A percentile compares a stretch with the other conserved stretches of the same genome.
Conservation (phyloP, 2,113 vertebrate genomes). For the Rhodinocichla rosea region DNA sequence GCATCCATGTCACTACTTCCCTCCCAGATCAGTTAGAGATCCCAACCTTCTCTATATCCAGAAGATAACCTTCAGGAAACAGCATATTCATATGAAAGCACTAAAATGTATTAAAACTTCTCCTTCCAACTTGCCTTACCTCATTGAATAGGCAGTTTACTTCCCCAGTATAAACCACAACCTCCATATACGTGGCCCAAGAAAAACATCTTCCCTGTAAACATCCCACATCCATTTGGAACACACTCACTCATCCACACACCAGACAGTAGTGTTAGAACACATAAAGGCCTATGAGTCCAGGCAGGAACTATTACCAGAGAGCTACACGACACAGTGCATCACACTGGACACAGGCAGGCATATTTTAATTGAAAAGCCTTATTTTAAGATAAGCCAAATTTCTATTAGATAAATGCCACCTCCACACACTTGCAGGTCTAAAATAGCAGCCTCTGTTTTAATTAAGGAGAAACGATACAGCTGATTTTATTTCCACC, state of each 20-base stretch:
- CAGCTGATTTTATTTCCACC: background rate
- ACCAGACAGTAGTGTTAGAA: background rate
- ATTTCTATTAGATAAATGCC: background rate
- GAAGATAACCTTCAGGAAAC: background rate
- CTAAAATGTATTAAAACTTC: background rate
- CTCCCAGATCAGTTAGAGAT: background rate
- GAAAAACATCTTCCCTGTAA: background rate
- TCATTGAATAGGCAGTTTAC: background rate
- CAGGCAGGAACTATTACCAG: background rate
- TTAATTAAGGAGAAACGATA: background rate
- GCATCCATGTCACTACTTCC: background rate
- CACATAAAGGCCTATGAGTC: background rate
- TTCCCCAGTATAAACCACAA: background rate
- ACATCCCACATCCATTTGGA: background rate
- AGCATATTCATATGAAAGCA: background rate
- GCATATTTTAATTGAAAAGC: background rate
- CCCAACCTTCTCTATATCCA: background rate
- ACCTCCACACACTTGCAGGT: background rate
- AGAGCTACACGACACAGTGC: background rate
- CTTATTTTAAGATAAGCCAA: background rate
- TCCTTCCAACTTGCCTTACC: background rate
- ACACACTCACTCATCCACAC: background rate
- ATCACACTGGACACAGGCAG: fast-evolving
- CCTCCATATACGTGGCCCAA: background rate
- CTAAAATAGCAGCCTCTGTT: background rate